phyloP scores from a whole-genome alignment of 2,888 invertebrate genomes.

The Noctua fimbriata region DNA sequence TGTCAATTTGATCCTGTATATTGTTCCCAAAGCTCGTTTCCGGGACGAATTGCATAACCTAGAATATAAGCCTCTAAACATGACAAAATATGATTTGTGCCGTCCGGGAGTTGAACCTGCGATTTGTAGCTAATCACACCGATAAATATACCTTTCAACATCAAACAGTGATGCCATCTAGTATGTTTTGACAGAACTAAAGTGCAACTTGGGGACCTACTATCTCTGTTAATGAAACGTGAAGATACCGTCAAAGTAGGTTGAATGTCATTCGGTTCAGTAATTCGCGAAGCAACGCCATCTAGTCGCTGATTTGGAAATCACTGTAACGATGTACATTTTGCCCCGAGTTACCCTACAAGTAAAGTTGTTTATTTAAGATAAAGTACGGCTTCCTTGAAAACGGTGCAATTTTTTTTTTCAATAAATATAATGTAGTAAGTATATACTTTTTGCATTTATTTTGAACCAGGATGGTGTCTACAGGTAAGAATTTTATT shows the following conservation, averaged over 20 bases:
- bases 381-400: too few relatives aligned
- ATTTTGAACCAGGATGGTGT: too few relatives aligned
- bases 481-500: too few relatives aligned
- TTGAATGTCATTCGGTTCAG: not conserved
- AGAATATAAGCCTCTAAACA: not conserved
- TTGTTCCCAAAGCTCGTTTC: too few relatives aligned
- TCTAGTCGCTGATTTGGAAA: conserved; percentile 10
- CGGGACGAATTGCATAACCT: too few relatives aligned
- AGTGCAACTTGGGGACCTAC: not conserved
- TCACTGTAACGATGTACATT: not conserved
- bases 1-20: too few relatives aligned
- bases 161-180: not conserved
- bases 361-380: too few relatives aligned
- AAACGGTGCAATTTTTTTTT: too few relatives aligned
- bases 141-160: not conserved
- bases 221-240: not conserved
- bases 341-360: too few relatives aligned
- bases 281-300: conserved; percentile 12
- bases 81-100: not conserved
- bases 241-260: too few relatives aligned
- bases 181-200: not conserved
- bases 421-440: too few relatives aligned
- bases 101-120: not conserved
- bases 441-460: too few relatives aligned
- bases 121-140: not conserved